Evolutionary conservation across 2,797 vertebrate species (phyloP).

Genomic region (Rhadinocentrus ornatus): DNA sequence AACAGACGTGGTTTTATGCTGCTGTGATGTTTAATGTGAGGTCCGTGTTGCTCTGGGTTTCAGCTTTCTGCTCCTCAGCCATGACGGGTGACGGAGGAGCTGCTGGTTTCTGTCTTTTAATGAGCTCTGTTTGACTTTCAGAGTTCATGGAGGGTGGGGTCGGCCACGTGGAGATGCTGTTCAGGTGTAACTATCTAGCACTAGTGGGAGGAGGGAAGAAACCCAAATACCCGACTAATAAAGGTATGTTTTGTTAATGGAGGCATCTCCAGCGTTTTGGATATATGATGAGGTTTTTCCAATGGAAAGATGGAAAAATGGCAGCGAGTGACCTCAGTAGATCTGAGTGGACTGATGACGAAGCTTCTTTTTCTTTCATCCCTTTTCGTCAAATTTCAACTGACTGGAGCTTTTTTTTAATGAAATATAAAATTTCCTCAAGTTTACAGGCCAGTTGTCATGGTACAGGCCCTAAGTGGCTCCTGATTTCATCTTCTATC

Average conservation of each 20-base stretch:
- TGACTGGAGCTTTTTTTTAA: not conserved
- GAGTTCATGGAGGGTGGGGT: slow-evolving; percentile 97
- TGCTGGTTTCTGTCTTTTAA: not conserved
- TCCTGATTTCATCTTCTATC: too few relatives aligned
- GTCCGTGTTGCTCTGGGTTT: too few relatives aligned
- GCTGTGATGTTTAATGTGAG: too few relatives aligned
- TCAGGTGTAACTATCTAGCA: slow-evolving; percentile 98
- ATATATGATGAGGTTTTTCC: not conserved
- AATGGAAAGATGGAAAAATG: too few relatives aligned
- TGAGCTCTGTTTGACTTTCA: slow-evolving; percentile 72
- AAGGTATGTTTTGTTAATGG: slow-evolving; percentile 84
- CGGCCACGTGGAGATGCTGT: slow-evolving; percentile 97
- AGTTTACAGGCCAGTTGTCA: too few relatives aligned
- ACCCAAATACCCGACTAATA: slow-evolving; percentile 98
- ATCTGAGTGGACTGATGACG: too few relatives aligned
- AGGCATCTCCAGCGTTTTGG: not conserved
- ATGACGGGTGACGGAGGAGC: too few relatives aligned
- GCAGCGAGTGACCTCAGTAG: too few relatives aligned
- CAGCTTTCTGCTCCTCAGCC: not conserved
- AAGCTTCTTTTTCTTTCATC: too few relatives aligned
- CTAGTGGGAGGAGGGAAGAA: slow-evolving; percentile 98
- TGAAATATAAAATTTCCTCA: not conserved
- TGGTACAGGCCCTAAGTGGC: too few relatives aligned
- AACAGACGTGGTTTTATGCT: too few relatives aligned
- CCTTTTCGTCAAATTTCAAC: too few relatives aligned